Evolutionary conservation across 2,888 invertebrate species (phyloP).

Genomic region (Sthenelais limicola): DNA sequence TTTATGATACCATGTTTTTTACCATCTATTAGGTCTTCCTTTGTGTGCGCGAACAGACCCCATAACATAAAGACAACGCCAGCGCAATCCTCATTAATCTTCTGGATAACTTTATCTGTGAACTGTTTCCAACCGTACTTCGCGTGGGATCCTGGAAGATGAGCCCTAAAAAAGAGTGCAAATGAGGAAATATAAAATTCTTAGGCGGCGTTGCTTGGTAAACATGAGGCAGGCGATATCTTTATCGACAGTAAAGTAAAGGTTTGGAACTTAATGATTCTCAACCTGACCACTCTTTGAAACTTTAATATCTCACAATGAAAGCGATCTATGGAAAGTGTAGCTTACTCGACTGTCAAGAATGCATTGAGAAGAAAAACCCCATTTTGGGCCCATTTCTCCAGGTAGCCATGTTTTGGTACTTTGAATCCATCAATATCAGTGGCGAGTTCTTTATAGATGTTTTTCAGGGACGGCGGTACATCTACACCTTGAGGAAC

Average conservation of each 20-base stretch:
- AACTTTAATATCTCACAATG: background rate
- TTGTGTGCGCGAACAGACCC: constrained; percentile 69
- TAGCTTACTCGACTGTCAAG: constrained; percentile 65
- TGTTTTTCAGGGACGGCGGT: constrained; percentile 67
- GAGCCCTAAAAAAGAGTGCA: constrained; percentile 63
- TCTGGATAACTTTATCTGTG: constrained; percentile 63
- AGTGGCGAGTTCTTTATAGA: constrained; percentile 74
- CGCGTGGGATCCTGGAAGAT: constrained; percentile 65
- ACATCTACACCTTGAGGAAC: constrained; percentile 58
- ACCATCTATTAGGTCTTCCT: constrained; percentile 57
- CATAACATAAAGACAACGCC: constrained; percentile 66
- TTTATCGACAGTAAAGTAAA: background rate
- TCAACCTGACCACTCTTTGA: background rate
- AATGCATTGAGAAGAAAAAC: constrained; percentile 67
- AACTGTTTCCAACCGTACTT: constrained; percentile 67
- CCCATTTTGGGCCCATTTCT: constrained; percentile 65
- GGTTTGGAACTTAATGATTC: background rate
- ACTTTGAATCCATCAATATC: constrained; percentile 72
- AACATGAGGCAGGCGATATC: too few species aligned
- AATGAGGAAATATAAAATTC: too few species aligned
- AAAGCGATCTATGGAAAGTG: background rate
- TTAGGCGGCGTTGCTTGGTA: too few species aligned
- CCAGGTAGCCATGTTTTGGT: constrained; percentile 63
- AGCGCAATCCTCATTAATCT: constrained; percentile 54
- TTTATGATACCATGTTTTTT: constrained; percentile 62